Base-by-base conservation (phyloP, 2,888 invertebrate genomes). In the Lomographa bimaculata region DNA sequence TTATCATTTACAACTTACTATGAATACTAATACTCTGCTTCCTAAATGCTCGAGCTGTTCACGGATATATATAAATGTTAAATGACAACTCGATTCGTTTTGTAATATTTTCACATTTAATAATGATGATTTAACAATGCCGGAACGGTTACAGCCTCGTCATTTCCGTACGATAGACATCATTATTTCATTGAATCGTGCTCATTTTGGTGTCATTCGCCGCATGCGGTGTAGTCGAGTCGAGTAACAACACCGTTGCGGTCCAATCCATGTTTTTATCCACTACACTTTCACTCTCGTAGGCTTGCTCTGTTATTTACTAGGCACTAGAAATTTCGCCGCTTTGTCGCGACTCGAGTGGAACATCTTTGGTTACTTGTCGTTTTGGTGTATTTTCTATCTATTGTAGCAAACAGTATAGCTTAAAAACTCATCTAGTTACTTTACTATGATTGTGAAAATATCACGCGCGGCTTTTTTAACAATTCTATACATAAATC, bases 201-300 rank as follows among this genome's bases (percentile, higher is more conserved):
- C 38, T 51, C 38, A 45, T 53, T 53, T 50, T 12, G 37, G 35
- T 45, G 51, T 53, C 43, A 51, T 39, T 38, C 43, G 33, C 30
- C 32, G 26, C 40, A 2, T 5, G 33, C 23, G 25, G 28, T 20
- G 37, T 40, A 38, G n/a, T n/a, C n/a, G n/a, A n/a, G 48, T 52
- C 20, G 36, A 57, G 60, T 64, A 60, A 61, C 65, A 64, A 57
- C 55, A 23, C 12, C 30, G 30, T 19, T 12, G 23, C 35, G 16
- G 17, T 28, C 40, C 24, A 21, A 29, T 11, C 58, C 57, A 53
- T 60, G 68, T 66, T 69, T 70, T 64, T 70, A 66, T 65, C 54
- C 58, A 62, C 45, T 51, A 52, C 50, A 69, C 71, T 71, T 71
- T 71, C 71, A 67, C 71, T 66, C 43, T 54, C 49, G 56, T 57